Conservation (phyloP, 2,797 vertebrate genomes). For the Aldrovandia affinis region DNA sequence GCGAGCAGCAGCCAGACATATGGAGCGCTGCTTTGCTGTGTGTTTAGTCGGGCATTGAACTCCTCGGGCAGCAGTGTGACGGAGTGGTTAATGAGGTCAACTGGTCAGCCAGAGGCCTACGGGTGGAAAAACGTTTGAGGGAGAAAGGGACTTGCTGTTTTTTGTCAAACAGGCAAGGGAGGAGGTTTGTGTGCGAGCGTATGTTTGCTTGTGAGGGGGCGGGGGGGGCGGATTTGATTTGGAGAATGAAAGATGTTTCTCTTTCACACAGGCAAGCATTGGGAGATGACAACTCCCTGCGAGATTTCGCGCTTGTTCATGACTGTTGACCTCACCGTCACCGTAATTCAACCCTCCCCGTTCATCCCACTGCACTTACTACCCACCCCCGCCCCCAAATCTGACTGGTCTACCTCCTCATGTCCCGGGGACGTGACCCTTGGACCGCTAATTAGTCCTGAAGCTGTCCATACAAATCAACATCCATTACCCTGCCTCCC, state of each 20-base stretch:
- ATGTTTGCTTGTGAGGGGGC: neutral
- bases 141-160: neutral
- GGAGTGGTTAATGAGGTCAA: neutral
- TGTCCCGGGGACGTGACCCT: neutral
- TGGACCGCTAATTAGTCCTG: neutral
- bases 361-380: neutral
- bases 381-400: neutral
- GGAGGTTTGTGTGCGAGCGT: neutral
- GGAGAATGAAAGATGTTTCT: slow-evolving; percentile 7
- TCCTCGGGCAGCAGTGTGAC: neutral
- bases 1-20: neutral
- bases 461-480: neutral
- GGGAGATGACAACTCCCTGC: slow-evolving; percentile 24
- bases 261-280: neutral
- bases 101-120: neutral
- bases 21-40: neutral
- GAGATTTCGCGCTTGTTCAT: slow-evolving; percentile 39
- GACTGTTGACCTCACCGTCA: slow-evolving; percentile 26
- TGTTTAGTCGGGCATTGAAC: neutral
- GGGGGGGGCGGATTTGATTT: neutral
- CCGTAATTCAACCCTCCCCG: neutral
- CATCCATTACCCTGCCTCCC: neutral
- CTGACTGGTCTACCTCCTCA: slow-evolving; percentile 11
- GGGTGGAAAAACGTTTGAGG: neutral
- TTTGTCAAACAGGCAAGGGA: neutral